Base-by-base conservation (phyloP, 2,113 vertebrate genomes). In the Diphyllodes magnificus region DNA sequence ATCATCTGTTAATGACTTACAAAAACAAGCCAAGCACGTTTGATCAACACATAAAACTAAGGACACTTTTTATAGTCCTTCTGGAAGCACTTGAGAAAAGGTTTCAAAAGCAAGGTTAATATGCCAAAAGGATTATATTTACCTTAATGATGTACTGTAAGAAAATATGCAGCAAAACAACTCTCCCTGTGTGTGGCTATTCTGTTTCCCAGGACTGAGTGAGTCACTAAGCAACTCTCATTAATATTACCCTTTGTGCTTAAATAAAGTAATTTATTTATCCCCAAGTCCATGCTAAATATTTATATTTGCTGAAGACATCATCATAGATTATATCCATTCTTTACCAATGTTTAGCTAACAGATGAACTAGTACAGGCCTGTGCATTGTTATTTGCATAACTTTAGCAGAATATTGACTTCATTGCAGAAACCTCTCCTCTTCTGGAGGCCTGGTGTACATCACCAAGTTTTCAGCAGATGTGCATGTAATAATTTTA, bases 101-200 rank as follows among this genome's bases (percentile, higher is more conserved):
- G 49, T 86, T 95, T 96, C 85, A 86, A 92, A 80, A 78, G 71
- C 42, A 92, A 94, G 40, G 51, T 88, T 94, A 93, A 92, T 64
- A 92, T 40, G 64, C 72, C 90, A 94, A 60, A 94, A 92, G 68
- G 82, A 83, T 93, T 91, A 78, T 88, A 86, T 95, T 96, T 95
- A 96, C 95, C 95, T 94, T 94, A 93, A 94, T 96, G 82, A 96
- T 93, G 90, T 86, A 93, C 69, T 73, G 2, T 56, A 94, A 92
- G 82, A 94, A 96, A 96, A 88, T 93, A 96, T 95, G 94, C 60
- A 94, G 90, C 71, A 96, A 94, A 97, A 95, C 85, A 95, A 88
- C 92, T 84, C 59, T 60, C 72, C 61, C 59, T 75, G 7, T 78
- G 47, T 76, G 68, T 33, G 56, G 76, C 89, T 97, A 64, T 81